phyloP scores from a whole-genome alignment of 2,888 invertebrate species.

The Taphrorychus bicolor region DNA sequence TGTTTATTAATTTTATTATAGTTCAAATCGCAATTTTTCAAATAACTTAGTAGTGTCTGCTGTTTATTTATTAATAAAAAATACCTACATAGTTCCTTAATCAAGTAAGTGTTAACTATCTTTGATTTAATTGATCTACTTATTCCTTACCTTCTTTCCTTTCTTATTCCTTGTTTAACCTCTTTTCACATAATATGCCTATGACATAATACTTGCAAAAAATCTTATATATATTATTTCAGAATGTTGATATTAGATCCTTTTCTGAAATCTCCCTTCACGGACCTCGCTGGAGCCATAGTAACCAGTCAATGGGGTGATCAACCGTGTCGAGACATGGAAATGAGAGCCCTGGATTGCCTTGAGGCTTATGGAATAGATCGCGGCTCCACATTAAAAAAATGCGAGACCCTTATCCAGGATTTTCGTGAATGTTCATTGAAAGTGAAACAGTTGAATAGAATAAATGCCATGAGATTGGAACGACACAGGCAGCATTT shows the following conservation, averaged over 20 bases:
- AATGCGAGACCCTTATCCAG: conserved; percentile 68
- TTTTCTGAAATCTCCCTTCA: conserved; percentile 72
- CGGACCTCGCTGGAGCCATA: conserved; percentile 72
- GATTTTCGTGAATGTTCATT: conserved; percentile 77
- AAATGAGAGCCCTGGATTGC: conserved; percentile 77
- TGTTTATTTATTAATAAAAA: too few relatives aligned
- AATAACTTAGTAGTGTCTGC: too few relatives aligned
- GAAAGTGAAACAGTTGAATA: conserved; percentile 65
- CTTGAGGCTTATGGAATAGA: conserved; percentile 80
- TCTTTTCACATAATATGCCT: too few relatives aligned
- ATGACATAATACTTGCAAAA: too few relatives aligned
- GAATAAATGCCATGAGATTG: conserved; percentile 68
- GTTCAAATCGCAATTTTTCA: too few relatives aligned
- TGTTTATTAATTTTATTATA: too few relatives aligned
- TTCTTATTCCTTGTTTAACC: too few relatives aligned
- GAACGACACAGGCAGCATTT: conserved; percentile 70
- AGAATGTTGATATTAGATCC: conserved; percentile 68
- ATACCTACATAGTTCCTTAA: too few relatives aligned
- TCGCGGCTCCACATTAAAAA: conserved; percentile 61
- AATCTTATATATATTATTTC: too few relatives aligned
- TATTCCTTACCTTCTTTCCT: too few relatives aligned
- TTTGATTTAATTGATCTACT: too few relatives aligned
- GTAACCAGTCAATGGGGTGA: conserved; percentile 69
- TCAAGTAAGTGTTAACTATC: too few relatives aligned
- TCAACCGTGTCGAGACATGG: conserved; percentile 71